Base-by-base conservation (phyloP, 2,888 invertebrate genomes). In the Calameuta pallipes region DNA sequence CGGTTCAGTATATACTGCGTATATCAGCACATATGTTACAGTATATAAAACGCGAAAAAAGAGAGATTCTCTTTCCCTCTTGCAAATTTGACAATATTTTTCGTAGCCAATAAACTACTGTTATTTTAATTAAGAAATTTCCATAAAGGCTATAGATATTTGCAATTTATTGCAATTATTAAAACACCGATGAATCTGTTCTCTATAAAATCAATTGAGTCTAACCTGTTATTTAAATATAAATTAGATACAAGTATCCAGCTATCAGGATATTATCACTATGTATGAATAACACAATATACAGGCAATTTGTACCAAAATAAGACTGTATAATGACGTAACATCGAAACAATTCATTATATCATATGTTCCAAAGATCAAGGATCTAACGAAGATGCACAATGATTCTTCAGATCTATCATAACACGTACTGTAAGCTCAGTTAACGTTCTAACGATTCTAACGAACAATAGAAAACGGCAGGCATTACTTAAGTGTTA, bases 191-290 rank as follows among this genome's bases (percentile, higher is more conserved):
- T 34, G n/a, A 71, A 30, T 3, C 71, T 15, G 71, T 71, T 71
- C 4, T 71, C 31, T 23, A 23, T 9, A 33, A 34, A 71, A 33
- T 71, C 23, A 71, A 4, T 15, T 30, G 11, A 33, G 11, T 33
- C 13, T 31, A 71, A 71, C 71, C 71, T 31, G 71, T 71, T 71
- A 34, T 71, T 71, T 71, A 11, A 71, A 71, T 70, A 33, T 71
- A 15, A 71, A 31, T 33, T 31, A 71, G 71, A 33, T 23, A 31
- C 71, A 56, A 56, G 56, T 23, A 9, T 23, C 56, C 23, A 56
- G 2, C 23, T 23, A 56, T 41, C 6, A 41, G 41, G 15, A 1
- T 41, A 15, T 37, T 1, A 41, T 15, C 41, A 15, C 0, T 41
- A 41, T 41, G 6, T 15, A 15, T 6, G 41, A 41, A 41, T 41